These are phyloP conservation scores for Anarsia innoxiella DNA, from an alignment of 2,888 invertebrate species.

Conservation along the genomic window DNA sequence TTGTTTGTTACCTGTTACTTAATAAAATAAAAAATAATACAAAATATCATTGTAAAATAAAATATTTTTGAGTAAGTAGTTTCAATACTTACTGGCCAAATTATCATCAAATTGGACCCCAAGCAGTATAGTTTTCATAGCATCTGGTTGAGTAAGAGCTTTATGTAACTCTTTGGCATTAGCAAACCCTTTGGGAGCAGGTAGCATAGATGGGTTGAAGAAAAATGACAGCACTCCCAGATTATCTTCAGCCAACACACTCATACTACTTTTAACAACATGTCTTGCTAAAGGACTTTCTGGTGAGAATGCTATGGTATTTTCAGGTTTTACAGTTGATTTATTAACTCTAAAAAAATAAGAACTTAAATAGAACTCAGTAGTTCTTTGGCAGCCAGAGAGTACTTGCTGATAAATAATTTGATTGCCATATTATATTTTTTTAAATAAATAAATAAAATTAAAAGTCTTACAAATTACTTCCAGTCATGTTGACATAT, in stretches of 20 bases:
- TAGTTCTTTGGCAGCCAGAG: too few relatives aligned
- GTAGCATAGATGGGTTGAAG: conserved; percentile 50
- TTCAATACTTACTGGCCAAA: conserved; percentile 60
- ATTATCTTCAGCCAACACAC: conserved; percentile 56
- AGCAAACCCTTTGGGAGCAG: conserved; percentile 55
- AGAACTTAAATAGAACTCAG: neutral
- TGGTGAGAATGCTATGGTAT: conserved; percentile 64
- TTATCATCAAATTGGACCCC: conserved; percentile 62
- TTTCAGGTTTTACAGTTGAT: conserved; percentile 46
- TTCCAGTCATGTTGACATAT: conserved; percentile 55
- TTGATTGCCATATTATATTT: too few relatives aligned
- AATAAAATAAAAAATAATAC: too few relatives aligned
- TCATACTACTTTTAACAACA: conserved; percentile 53
- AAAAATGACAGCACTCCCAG: conserved; percentile 48
- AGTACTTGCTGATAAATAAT: too few relatives aligned
- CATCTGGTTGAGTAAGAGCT: conserved; percentile 56
- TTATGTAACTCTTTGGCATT: conserved; percentile 50
- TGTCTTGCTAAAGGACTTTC: conserved; percentile 55
- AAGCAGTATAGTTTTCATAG: conserved; percentile 59
- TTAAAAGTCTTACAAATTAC: conserved; percentile 42
- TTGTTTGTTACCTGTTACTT: too few relatives aligned
- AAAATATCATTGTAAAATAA: too few relatives aligned
- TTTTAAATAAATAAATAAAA: neutral
- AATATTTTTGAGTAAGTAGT: too few relatives aligned
- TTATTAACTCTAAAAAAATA: conserved; percentile 44